Evolutionary conservation across 1,140 invertebrate genomes (phyloP), one percentile per base, ranked within the genome.

Genomic region (Drosophila malerkotliana): DNA sequence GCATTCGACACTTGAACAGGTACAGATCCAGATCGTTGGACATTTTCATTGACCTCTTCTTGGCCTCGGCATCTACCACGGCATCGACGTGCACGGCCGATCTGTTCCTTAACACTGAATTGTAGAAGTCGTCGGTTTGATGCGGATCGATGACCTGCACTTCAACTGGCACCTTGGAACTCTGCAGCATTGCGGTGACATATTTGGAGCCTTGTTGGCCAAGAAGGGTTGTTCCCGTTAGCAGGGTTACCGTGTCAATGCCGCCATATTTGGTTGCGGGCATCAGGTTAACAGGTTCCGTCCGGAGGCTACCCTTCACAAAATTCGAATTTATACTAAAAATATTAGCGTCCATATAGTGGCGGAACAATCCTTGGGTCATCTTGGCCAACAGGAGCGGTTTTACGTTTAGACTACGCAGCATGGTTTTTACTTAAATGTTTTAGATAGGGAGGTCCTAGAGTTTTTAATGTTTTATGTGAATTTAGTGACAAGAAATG

Each of bases 21-120:
- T 78, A 57, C 32, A 91, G 28, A 45, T 91, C 85, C 44, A 91
- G 41, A 41, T 91, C 84, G 37, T 84, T 78, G 47, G 74, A 77
- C 1, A 91, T 51, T 24, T 81, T 74, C 0, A 91, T 47, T 0
- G 79, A 34, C 24, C 72, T 73, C 30, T 52, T 47, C 41, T 91
- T 91, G 4, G 66, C 30, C 3, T 56, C 48, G 8, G 57, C 51
- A 64, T 87, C 85, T 30, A 69, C 63, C 1, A 69, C 51, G 14
- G 81, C 66, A 10, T 90, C 89, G 9, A 91, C 71, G 39, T 88
- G 83, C 1, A 90, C 60, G 1, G 88, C 88, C 1, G 80, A 60
- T 1, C 78, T 71, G 39, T 90, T 90, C 0, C 88, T 72, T 10
- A 81, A 12, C 48, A 90, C 88, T 24, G 88, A 84, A 14, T 74